Percentiles rank a stretch among this genome's conserved stretches.
Evolutionary conservation across 2,797 vertebrate species (phyloP).

Genomic region (Galagoides demidoff): DNA sequence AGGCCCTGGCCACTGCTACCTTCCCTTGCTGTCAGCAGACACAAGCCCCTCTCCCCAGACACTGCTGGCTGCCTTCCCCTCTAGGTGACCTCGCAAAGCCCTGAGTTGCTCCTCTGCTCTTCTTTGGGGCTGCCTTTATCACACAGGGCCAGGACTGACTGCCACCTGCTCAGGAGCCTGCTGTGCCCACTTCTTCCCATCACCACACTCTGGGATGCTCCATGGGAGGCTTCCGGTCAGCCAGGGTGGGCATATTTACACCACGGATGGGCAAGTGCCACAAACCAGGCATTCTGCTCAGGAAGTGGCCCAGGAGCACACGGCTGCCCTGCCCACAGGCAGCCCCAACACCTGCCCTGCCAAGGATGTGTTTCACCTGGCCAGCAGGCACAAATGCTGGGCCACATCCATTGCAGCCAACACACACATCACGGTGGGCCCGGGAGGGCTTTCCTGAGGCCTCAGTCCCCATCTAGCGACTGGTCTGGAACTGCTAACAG

Average conservation of each 20-base stretch:
- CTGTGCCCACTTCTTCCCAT: not conserved
- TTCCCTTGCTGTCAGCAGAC: not conserved
- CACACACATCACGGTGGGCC: not conserved
- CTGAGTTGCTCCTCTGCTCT: fast-evolving
- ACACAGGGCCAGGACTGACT: fast-evolving
- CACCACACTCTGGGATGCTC: not conserved
- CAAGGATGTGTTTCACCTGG: not conserved
- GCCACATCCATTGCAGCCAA: not conserved
- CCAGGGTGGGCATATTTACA: not conserved
- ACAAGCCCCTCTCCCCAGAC: too few species aligned
- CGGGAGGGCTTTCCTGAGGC: not conserved
- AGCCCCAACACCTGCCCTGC: fast-evolving
- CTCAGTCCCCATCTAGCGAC: fast-evolving
- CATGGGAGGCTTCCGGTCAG: not conserved
- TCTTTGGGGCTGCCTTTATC: not conserved
- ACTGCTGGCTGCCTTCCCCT: not conserved
- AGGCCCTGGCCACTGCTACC: not conserved
- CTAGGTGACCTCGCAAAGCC: fast-evolving
- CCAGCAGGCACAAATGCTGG: too few species aligned
- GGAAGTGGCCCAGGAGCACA: not conserved
- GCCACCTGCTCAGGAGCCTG: not conserved
- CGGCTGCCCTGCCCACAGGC: too few species aligned
- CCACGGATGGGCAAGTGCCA: not conserved
- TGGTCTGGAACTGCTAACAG: not conserved
- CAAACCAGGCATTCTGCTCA: not conserved